A percentile compares a stretch with the other conserved stretches of the same genome.
Evolutionary conservation across 2,797 vertebrate species (phyloP).

Genomic region (Labroides dimidiatus): DNA sequence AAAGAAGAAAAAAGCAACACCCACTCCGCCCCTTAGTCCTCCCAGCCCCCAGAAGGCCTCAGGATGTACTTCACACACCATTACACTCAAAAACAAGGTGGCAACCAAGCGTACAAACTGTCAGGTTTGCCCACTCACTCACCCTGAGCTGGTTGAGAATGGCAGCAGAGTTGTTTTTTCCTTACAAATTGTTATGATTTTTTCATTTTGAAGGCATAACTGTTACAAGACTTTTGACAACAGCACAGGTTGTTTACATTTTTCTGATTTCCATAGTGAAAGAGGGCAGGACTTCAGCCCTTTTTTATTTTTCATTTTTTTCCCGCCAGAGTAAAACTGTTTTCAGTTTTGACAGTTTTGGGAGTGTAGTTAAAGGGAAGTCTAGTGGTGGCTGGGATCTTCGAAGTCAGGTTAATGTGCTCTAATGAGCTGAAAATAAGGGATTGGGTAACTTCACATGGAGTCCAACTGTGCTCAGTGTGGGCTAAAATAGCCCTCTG

Average conservation of each 20-base stretch:
- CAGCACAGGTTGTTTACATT: slow-evolving; percentile 19
- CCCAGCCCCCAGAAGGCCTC: slow-evolving; percentile 57
- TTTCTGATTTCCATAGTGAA: slow-evolving; percentile 20
- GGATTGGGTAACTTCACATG: slow-evolving; percentile 64
- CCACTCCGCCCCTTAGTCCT: slow-evolving; percentile 61
- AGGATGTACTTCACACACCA: slow-evolving; percentile 77
- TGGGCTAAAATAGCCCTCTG: slow-evolving; percentile 33
- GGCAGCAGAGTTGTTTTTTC: slow-evolving; percentile 15
- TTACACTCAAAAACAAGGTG: slow-evolving; percentile 73
- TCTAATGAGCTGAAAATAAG: slow-evolving; percentile 74
- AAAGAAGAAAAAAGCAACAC: slow-evolving; percentile 39
- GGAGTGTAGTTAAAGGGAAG: slow-evolving; percentile 25
- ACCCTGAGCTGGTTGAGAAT: slow-evolving; percentile 42
- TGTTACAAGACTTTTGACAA: slow-evolving; percentile 14
- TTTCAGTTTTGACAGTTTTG: too few species aligned
- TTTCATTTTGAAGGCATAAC: slow-evolving; percentile 19
- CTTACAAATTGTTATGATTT: slow-evolving; percentile 25
- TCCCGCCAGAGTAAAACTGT: slow-evolving; percentile 7
- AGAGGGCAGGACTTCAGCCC: neutral
- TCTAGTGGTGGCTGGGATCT: slow-evolving; percentile 53
- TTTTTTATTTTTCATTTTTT: too few species aligned
- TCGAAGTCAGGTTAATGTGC: slow-evolving; percentile 77
- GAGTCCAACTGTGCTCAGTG: slow-evolving; percentile 48
- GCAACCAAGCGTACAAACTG: slow-evolving; percentile 70
- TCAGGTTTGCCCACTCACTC: slow-evolving; percentile 61